phyloP scores from a whole-genome alignment of 37 sponge, comb jelly and placozoan genomes.

The Bolinopsis microptera region DNA sequence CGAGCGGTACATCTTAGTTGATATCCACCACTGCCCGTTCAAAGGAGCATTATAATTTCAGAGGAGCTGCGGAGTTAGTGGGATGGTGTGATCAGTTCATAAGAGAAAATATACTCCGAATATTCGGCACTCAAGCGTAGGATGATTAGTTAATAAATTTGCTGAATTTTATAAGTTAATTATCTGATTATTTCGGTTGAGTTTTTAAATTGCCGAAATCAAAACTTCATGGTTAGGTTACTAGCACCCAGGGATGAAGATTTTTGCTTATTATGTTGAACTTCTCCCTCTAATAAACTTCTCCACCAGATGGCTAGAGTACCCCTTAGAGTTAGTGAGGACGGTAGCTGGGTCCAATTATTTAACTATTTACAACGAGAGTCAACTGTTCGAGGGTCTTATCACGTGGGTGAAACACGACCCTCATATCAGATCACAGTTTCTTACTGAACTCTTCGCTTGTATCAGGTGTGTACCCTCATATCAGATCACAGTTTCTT shows the following conservation, averaged over 20 bases:
- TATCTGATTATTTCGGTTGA: too few relatives aligned
- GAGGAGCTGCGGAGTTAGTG: neutral
- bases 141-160: neutral
- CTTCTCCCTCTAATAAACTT: too few relatives aligned
- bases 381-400: slow-evolving; percentile 72
- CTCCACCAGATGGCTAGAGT: neutral
- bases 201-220: too few relatives aligned
- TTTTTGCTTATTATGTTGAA: too few relatives aligned
- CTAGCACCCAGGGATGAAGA: too few relatives aligned
- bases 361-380: slow-evolving; percentile 69
- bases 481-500: too few relatives aligned
- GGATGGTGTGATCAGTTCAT: neutral
- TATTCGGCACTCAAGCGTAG: neutral
- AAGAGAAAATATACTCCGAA: neutral
- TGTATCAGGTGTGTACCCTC: slow-evolving; percentile 22
- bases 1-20: too few relatives aligned
- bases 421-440: slow-evolving; percentile 64
- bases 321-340: neutral
- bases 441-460: slow-evolving; percentile 65
- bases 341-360: neutral
- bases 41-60: too few relatives aligned
- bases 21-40: too few relatives aligned
- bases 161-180: neutral
- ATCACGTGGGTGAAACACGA: slow-evolving; percentile 74
- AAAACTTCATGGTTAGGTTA: too few relatives aligned